Conservation (phyloP, 2,113 vertebrate species). For the Indicator maculatus region DNA sequence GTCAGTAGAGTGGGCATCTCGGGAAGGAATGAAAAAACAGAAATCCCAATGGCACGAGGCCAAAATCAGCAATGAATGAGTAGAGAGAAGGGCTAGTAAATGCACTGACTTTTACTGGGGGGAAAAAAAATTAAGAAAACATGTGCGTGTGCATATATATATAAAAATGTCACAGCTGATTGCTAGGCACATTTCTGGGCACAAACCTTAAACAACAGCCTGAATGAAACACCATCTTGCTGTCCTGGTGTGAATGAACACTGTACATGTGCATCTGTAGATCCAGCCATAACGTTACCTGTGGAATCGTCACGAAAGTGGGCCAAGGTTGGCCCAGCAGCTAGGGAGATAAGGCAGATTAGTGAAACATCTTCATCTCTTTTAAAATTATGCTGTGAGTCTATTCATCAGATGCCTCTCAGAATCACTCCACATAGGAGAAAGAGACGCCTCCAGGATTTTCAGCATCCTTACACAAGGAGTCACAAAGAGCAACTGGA, state of each 20-base stretch:
- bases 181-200: background rate
- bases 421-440: background rate
- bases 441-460: background rate
- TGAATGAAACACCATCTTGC: background rate
- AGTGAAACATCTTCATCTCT: background rate
- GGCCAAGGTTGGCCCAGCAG: background rate
- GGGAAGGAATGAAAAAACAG: conserved; percentile 23
- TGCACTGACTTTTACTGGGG: background rate
- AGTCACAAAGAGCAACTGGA: background rate
- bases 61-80: conserved; percentile 28
- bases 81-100: background rate
- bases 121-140: no score
- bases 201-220: background rate
- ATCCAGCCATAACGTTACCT: background rate
- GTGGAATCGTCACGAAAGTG: background rate
- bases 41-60: background rate
- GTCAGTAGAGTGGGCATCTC: background rate
- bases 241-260: background rate
- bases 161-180: background rate
- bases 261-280: background rate
- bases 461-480: background rate
- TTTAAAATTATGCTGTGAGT: background rate
- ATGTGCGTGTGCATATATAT: no score
- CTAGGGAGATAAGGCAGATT: background rate
- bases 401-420: background rate